Conservation (phyloP, 2,797 vertebrate genomes). For the Enteromius paludinosus region DNA sequence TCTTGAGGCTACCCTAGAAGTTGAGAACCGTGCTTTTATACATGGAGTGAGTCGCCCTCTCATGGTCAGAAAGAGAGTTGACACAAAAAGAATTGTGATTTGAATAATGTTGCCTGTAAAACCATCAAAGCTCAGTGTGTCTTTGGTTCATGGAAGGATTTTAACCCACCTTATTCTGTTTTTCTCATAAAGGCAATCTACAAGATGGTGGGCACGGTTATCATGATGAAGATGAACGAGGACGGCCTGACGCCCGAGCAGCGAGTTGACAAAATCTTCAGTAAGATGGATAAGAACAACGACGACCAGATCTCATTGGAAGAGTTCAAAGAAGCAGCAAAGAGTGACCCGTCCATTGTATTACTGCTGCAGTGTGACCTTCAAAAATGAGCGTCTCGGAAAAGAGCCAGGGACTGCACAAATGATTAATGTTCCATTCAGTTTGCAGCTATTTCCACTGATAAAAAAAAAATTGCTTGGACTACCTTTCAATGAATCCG, state of each 20-base stretch:
- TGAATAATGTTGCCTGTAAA: neutral
- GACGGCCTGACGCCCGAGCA: slow-evolving; percentile 97
- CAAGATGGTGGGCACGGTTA: slow-evolving; percentile 99
- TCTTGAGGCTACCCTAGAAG: neutral
- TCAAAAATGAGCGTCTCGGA: slow-evolving; percentile 89
- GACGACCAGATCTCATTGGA: slow-evolving; percentile 99
- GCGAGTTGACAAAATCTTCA: slow-evolving; percentile 99
- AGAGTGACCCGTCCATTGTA: slow-evolving; percentile 98
- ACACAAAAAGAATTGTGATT: neutral
- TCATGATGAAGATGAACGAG: slow-evolving; percentile 99
- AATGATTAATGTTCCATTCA: slow-evolving; percentile 96
- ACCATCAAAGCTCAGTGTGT: neutral
- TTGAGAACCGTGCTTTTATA: neutral
- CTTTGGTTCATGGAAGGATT: neutral
- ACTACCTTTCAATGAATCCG: slow-evolving; percentile 99
- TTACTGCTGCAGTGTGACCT: slow-evolving; percentile 99
- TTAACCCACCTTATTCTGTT: neutral
- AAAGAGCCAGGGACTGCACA: slow-evolving; percentile 88
- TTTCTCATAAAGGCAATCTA: slow-evolving; percentile 90
- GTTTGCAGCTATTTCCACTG: slow-evolving; percentile 97
- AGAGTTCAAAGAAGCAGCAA: slow-evolving; percentile 99
- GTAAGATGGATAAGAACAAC: slow-evolving; percentile 99
- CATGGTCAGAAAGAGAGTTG: neutral
- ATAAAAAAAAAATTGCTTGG: slow-evolving; percentile 87
- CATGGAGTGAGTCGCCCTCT: slow-evolving; percentile 12